phyloP scores from a whole-genome alignment of 37 sponge, comb jelly and placozoan genomes.

The Ianthella basta region DNA sequence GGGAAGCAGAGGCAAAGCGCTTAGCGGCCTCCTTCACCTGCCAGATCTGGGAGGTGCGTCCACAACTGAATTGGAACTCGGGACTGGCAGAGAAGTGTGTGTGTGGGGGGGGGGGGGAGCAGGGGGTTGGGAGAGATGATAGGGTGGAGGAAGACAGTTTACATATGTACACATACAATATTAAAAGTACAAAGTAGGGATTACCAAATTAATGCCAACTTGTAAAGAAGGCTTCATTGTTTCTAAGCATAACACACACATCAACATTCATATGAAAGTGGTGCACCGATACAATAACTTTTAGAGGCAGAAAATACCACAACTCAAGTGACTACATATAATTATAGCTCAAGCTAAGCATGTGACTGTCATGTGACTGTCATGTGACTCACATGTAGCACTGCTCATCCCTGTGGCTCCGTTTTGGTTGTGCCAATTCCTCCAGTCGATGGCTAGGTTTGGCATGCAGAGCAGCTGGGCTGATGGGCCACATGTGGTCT shows the following conservation, averaged over 20 bases:
- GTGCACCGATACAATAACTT: too few relatives aligned
- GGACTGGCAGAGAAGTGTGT: constrained; percentile 53
- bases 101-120: not conserved
- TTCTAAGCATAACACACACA: too few relatives aligned
- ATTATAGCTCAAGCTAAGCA: not conserved
- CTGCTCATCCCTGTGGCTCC: constrained; percentile 50
- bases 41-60: constrained; percentile 76
- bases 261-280: too few relatives aligned
- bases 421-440: constrained; percentile 75
- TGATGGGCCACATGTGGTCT: constrained; percentile 89
- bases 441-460: constrained; percentile 53
- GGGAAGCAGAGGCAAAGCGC: constrained; percentile 30
- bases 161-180: too few relatives aligned
- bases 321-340: too few relatives aligned
- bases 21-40: constrained; percentile 30
- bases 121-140: not conserved
- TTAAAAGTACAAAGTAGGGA: too few relatives aligned
- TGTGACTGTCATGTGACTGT: not conserved
- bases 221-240: too few relatives aligned
- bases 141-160: not conserved
- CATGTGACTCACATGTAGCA: constrained; percentile 60
- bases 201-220: too few relatives aligned
- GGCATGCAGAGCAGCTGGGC: constrained; percentile 61
- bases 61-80: constrained; percentile 85
- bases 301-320: too few relatives aligned